Conservation (phyloP, 2,797 vertebrate genomes). For the Bradypodion ventrale region DNA sequence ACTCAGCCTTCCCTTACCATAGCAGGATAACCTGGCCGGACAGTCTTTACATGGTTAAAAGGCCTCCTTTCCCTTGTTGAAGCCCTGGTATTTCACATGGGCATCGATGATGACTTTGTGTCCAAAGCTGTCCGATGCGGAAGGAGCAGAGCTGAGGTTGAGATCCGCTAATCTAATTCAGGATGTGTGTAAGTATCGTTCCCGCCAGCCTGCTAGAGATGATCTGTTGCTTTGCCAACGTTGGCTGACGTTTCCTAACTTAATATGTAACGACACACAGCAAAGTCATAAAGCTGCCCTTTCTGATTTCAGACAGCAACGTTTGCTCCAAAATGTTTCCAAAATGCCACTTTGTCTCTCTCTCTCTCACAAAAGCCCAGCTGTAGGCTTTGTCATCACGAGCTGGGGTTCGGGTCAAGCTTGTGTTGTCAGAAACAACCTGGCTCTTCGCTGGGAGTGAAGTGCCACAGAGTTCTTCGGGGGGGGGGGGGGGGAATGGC, state of each 20-base stretch:
- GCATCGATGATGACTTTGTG: accelerated
- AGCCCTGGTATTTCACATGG: background rate
- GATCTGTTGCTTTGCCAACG: background rate
- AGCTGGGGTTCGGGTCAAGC: too few species aligned
- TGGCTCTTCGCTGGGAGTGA: too few species aligned
- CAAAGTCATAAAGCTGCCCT: background rate
- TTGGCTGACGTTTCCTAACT: background rate
- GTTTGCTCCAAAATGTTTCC: background rate
- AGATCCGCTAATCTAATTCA: background rate
- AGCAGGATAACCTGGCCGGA: too few species aligned
- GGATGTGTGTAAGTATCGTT: background rate
- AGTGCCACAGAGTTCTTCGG: too few species aligned
- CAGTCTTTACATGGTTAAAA: background rate
- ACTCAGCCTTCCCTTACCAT: too few species aligned
- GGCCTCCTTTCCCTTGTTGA: background rate
- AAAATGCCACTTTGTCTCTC: accelerated
- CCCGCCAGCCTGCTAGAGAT: background rate
- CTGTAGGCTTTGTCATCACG: too few species aligned
- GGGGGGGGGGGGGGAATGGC: too few species aligned
- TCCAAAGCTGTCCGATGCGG: background rate
- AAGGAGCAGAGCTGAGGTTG: background rate
- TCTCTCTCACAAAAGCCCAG: too few species aligned
- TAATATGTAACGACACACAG: background rate
- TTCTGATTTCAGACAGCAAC: background rate
- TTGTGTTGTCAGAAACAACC: too few species aligned